Percentiles rank a stretch among this genome's conserved stretches.
Conservation (phyloP, 1,140 invertebrate genomes). For the Psilanteris sp. region DNA sequence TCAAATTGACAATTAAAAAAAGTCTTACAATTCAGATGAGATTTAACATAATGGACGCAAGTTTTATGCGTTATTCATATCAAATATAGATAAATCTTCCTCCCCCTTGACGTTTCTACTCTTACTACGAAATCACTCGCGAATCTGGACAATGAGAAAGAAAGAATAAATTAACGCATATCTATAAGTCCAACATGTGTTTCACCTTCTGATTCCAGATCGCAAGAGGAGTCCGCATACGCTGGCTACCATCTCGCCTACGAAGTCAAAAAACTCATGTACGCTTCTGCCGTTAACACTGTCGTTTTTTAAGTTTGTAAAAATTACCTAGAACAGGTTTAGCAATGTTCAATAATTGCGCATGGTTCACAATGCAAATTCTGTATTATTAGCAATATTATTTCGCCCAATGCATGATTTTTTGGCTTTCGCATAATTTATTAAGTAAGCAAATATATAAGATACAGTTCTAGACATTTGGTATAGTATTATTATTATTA, state of each 20-base stretch:
- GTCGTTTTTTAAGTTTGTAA: slow-evolving; percentile 62
- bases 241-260: slow-evolving; percentile 98
- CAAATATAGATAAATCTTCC: slow-evolving; percentile 23
- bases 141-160: slow-evolving; percentile 48
- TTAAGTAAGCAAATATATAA: too few species aligned
- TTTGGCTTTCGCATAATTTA: slow-evolving; percentile 38
- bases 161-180: slow-evolving; percentile 42
- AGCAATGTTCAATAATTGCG: slow-evolving; percentile 56
- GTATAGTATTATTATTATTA: background rate
- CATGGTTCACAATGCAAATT: slow-evolving; percentile 42
- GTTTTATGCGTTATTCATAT: slow-evolving; percentile 29
- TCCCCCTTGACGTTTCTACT: slow-evolving; percentile 7
- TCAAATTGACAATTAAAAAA: slow-evolving; percentile 8
- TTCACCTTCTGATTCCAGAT: slow-evolving; percentile 84
- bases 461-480: too few species aligned
- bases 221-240: slow-evolving; percentile 93
- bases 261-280: slow-evolving; percentile 99
- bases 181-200: slow-evolving; percentile 75
- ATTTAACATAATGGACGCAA: slow-evolving; percentile 27
- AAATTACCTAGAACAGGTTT: slow-evolving; percentile 51
- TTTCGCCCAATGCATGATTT: slow-evolving; percentile 44
- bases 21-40: slow-evolving; percentile 8
- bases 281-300: slow-evolving; percentile 85
- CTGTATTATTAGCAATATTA: slow-evolving; percentile 39
- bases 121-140: slow-evolving; percentile 31